A percentile compares a stretch with the other conserved stretches of the same genome.
phyloP scores from a whole-genome alignment of 2,888 invertebrate species.

The Magallana nippona region DNA sequence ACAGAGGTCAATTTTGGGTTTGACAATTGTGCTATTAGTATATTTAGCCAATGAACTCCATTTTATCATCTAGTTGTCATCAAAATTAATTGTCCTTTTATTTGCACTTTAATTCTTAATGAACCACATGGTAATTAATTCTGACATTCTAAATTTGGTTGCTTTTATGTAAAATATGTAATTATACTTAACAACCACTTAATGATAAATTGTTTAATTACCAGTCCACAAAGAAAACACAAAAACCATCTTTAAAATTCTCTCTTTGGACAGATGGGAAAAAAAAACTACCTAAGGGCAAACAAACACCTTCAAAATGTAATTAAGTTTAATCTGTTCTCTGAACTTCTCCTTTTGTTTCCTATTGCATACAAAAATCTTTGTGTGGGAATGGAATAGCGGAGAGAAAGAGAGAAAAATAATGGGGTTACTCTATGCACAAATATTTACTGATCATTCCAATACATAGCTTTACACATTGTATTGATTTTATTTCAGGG shows the following conservation, averaged over 20 bases:
- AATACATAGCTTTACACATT: slow-evolving; percentile 3
- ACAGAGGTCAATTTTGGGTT: too few species aligned
- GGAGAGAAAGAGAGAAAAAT: too few species aligned
- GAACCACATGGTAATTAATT: neutral
- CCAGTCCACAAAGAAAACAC: neutral
- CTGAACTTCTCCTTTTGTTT: neutral
- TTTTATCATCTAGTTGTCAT: too few species aligned
- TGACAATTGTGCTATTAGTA: too few species aligned
- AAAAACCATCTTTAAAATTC: slow-evolving; percentile 8
- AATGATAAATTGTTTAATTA: slow-evolving; percentile 14
- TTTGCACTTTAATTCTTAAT: neutral
- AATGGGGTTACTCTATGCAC: neutral
- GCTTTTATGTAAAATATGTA: neutral
- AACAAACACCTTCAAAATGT: neutral
- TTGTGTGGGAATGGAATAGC: neutral
- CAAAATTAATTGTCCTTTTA: too few species aligned
- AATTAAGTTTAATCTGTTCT: neutral
- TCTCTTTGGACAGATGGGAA: slow-evolving; percentile 4
- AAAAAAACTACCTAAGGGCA: neutral
- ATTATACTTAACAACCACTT: neutral
- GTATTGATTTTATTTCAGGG: slow-evolving; percentile 12
- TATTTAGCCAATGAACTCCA: too few species aligned
- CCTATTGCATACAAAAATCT: neutral
- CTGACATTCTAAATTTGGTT: neutral
- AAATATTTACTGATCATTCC: slow-evolving; percentile 25